These are phyloP conservation scores for Cassiopea xamachana DNA, from an alignment of 30 jellyfish, hydroid and myxozoan genomes.

Conservation along the genomic window DNA sequence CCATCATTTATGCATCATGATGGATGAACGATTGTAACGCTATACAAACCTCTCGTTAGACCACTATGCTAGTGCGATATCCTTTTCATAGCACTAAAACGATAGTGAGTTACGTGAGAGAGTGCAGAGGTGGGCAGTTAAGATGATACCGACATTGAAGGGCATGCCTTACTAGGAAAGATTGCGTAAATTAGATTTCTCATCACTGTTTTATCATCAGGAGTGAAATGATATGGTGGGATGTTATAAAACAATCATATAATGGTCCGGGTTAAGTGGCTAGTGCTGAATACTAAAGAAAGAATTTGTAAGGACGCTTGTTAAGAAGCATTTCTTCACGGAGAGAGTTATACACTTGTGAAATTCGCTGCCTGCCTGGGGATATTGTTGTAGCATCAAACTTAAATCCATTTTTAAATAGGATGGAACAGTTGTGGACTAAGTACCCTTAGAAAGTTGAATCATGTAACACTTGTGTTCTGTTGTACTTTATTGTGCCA, in stretches of 20 bases:
- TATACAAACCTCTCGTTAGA: no score
- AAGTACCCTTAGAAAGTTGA: neutral
- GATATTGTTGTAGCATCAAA: constrained; percentile 25
- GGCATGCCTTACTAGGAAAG: constrained; percentile 25
- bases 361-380: constrained; percentile 30
- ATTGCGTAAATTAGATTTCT: constrained; percentile 14
- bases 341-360: neutral
- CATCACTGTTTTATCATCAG: constrained; percentile 37
- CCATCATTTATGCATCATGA: neutral
- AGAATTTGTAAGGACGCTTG: no score
- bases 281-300: no score
- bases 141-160: constrained; percentile 47
- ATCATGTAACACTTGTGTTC: neutral
- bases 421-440: constrained; percentile 14
- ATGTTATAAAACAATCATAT: constrained; percentile 28
- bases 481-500: neutral
- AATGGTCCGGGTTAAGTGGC: no score
- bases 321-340: no score
- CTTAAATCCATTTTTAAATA: constrained; percentile 9
- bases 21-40: neutral
- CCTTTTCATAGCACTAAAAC: neutral
- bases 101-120: constrained; percentile 25
- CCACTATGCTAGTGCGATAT: neutral
- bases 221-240: constrained; percentile 55
- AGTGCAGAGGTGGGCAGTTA: constrained; percentile 69